Percentiles rank a stretch among this genome's conserved stretches.
Evolutionary conservation across 2,888 invertebrate genomes (phyloP).

Genomic region (Heliconius ismenius): DNA sequence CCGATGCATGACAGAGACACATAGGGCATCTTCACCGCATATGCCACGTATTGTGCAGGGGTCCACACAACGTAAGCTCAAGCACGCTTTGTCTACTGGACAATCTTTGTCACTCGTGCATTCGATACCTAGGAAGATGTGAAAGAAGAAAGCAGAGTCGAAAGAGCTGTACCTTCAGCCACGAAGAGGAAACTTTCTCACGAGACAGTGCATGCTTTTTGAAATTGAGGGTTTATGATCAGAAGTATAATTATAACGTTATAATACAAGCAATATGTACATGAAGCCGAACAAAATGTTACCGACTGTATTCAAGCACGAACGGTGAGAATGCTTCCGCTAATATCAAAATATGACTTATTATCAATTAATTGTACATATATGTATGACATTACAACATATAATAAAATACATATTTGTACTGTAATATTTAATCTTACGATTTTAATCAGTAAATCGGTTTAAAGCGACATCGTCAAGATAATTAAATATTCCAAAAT

Average conservation of each 20-base stretch:
- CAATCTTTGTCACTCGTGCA: conserved; percentile 95
- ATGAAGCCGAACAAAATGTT: conserved; percentile 82
- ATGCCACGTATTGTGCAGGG: conserved; percentile 94
- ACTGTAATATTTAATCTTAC: conserved; percentile 28
- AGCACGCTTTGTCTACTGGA: conserved; percentile 94
- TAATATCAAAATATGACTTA: conserved; percentile 62
- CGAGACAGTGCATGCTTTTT: conserved; percentile 86
- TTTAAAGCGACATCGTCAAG: not conserved
- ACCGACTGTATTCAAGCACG: conserved; percentile 81
- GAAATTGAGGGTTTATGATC: conserved; percentile 81
- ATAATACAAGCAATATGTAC: conserved; percentile 85
- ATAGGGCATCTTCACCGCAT: conserved; percentile 94
- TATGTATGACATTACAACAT: conserved; percentile 40
- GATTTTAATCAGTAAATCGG: conserved; percentile 1
- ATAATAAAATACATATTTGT: conserved; percentile 44
- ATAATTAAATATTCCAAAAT: conserved; percentile 1
- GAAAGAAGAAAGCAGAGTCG: conserved; percentile 84
- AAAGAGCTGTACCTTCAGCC: conserved; percentile 91
- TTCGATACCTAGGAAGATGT: conserved; percentile 88
- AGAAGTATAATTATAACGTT: conserved; percentile 73
- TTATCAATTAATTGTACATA: conserved; percentile 42
- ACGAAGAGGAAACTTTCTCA: conserved; percentile 93
- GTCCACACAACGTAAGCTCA: conserved; percentile 94
- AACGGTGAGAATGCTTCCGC: conserved; percentile 84
- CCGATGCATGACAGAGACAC: conserved; percentile 91